Conservation (phyloP, 2,797 vertebrate species). For the Urocyon cinereoargenteus region DNA sequence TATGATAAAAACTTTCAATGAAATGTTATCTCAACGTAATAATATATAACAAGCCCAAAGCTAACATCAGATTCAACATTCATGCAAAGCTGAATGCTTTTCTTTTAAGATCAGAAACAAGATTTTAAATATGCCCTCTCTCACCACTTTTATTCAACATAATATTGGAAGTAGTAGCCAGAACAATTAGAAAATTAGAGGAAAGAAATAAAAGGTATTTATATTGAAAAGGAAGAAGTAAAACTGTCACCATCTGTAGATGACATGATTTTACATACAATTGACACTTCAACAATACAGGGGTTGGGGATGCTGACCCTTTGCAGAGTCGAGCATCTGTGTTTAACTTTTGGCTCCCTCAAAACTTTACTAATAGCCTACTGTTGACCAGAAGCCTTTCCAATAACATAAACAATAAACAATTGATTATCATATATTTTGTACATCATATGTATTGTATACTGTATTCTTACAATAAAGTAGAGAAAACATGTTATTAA, state of each 20-base stretch:
- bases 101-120: background rate
- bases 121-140: background rate
- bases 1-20: background rate
- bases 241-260: background rate
- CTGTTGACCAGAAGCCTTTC: background rate
- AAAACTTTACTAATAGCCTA: background rate
- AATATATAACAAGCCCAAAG: background rate
- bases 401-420: background rate
- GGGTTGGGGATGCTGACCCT: background rate
- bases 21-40: background rate
- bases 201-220: background rate
- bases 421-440: background rate
- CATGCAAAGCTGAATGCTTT: background rate
- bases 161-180: background rate
- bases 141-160: background rate
- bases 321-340: background rate
- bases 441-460: background rate
- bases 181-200: background rate
- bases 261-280: background rate
- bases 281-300: background rate
- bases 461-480: background rate
- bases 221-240: background rate
- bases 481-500: background rate
- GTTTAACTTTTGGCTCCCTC: background rate
- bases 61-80: background rate